Evolutionary conservation across 2,888 invertebrate genomes (phyloP).

Genomic region (Troilus luridus): DNA sequence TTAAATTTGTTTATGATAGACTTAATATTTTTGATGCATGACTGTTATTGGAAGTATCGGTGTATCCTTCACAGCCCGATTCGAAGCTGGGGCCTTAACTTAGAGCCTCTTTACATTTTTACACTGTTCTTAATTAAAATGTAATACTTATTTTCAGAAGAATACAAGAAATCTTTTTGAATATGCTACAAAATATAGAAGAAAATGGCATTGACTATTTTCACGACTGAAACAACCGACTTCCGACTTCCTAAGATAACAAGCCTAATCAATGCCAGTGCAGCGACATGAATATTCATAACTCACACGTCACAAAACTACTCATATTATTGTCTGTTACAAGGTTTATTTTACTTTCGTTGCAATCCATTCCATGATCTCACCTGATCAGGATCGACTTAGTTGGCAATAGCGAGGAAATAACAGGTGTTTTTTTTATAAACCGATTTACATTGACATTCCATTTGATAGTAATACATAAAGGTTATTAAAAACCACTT

Average conservation of each 20-base stretch:
- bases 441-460: background rate
- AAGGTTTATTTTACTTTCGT: background rate
- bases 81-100: no score
- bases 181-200: no score
- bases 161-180: no score
- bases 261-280: background rate
- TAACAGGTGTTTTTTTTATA: background rate
- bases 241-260: background rate
- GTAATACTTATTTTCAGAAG: no score
- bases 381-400: background rate
- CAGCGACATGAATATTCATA: background rate
- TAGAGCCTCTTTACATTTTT: no score
- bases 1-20: no score
- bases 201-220: background rate
- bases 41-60: no score
- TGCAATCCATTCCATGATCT: background rate
- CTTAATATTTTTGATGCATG: no score
- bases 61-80: no score
- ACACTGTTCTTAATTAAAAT: no score
- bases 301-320: background rate
- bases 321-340: background rate
- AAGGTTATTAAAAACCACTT: background rate
- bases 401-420: background rate
- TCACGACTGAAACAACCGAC: background rate
- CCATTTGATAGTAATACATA: background rate